phyloP scores from a whole-genome alignment of 1,140 invertebrate species.

The Drosophila jambulina region DNA sequence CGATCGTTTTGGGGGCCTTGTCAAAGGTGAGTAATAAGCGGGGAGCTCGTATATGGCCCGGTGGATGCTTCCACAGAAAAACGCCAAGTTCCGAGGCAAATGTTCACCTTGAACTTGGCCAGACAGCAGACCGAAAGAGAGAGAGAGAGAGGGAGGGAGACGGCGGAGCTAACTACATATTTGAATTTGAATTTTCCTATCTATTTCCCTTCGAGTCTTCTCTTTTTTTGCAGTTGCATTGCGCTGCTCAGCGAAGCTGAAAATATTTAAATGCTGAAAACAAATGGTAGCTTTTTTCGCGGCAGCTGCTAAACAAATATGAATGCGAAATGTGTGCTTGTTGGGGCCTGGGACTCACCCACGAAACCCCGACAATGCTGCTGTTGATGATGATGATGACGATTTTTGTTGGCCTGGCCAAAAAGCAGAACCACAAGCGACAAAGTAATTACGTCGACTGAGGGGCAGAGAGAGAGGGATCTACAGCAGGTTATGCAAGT shows the following conservation, averaged over 20 bases:
- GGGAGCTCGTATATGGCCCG: constrained; percentile 36
- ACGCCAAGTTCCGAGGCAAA: constrained; percentile 22
- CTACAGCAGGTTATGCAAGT: constrained; percentile 74
- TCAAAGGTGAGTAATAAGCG: constrained; percentile 58
- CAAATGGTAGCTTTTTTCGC: constrained; percentile 20
- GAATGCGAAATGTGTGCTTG: constrained; percentile 52
- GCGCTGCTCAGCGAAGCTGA: constrained; percentile 59
- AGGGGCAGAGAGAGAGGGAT: constrained; percentile 7
- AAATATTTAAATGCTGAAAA: constrained; percentile 58
- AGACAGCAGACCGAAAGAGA: not conserved
- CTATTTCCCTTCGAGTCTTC: constrained; percentile 6
- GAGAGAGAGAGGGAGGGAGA: not conserved
- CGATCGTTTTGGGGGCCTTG: constrained; percentile 35
- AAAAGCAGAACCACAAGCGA: constrained; percentile 50
- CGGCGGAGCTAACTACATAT: constrained; percentile 12
- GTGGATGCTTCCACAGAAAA: constrained; percentile 47
- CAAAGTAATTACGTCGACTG: constrained; percentile 68
- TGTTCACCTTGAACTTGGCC: constrained; percentile 58
- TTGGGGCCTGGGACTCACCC: constrained; percentile 49
- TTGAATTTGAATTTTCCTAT: constrained; percentile 48
- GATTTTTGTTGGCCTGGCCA: constrained; percentile 57
- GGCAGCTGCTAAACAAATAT: constrained; percentile 50
- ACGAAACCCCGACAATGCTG: constrained; percentile 35
- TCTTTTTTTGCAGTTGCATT: constrained; percentile 62
- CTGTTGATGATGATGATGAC: constrained; percentile 48